Conservation (phyloP, 2,888 invertebrate genomes). For the Peribatodes rhomboidaria region DNA sequence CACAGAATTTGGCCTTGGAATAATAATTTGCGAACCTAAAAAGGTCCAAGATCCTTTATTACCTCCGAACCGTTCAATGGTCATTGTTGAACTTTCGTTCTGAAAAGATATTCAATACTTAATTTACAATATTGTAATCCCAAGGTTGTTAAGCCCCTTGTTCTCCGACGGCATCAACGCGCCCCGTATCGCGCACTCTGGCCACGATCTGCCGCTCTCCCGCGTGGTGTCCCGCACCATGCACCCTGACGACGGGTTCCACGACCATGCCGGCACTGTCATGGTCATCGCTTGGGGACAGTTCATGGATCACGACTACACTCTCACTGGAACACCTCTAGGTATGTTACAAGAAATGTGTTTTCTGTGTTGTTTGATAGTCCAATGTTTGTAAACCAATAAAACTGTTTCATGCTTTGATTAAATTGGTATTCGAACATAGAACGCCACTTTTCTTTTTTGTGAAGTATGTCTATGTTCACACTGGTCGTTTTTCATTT, state of each 20-base stretch:
- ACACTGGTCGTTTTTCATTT: too few relatives aligned
- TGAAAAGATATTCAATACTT: too few relatives aligned
- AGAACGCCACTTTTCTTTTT: too few relatives aligned
- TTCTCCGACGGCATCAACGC: conserved; percentile 95
- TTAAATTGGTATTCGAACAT: too few relatives aligned
- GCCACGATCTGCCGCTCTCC: conserved; percentile 92
- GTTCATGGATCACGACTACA: conserved; percentile 98
- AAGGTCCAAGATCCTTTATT: too few relatives aligned
- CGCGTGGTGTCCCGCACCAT: conserved; percentile 95
- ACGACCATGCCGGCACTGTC: conserved; percentile 97
- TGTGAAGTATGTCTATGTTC: too few relatives aligned
- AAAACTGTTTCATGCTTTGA: neutral
- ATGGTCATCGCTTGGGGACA: conserved; percentile 98
- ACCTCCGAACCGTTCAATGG: too few relatives aligned
- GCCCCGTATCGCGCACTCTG: conserved; percentile 93
- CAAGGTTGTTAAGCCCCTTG: conserved; percentile 91
- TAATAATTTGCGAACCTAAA: too few relatives aligned
- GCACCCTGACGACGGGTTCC: conserved; percentile 97
- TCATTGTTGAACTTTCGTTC: too few relatives aligned
- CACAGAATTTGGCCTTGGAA: too few relatives aligned
- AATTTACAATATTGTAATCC: conserved; percentile 35
- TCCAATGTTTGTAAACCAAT: neutral
- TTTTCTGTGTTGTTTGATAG: neutral
- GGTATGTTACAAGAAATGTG: conserved; percentile 83
- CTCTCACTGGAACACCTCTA: conserved; percentile 94